These are phyloP conservation scores for Tribolium freemani DNA, from an alignment of 2,888 invertebrate species.

Conservation along the genomic window DNA sequence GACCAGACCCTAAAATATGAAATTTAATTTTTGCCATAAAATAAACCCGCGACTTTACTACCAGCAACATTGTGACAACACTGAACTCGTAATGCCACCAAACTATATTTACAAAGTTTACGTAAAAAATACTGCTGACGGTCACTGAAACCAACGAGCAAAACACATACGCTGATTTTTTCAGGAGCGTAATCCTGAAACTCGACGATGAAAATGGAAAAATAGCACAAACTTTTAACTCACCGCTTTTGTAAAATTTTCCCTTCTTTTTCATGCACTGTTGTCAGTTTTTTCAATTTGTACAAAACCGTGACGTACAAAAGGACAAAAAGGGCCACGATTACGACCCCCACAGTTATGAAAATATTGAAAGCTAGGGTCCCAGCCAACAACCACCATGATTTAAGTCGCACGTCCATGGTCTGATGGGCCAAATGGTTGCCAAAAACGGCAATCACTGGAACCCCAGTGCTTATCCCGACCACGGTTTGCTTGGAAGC, in stretches of 20 bases:
- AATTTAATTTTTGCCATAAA: neutral
- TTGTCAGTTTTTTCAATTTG: slow-evolving; percentile 73
- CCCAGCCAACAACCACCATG: slow-evolving; percentile 77
- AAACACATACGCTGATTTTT: slow-evolving; percentile 74
- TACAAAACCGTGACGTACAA: slow-evolving; percentile 78
- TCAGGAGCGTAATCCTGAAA: slow-evolving; percentile 74
- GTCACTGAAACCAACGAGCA: slow-evolving; percentile 73
- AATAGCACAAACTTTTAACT: slow-evolving; percentile 43
- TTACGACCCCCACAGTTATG: slow-evolving; percentile 77
- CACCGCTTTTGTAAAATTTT: slow-evolving; percentile 73
- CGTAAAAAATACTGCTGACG: slow-evolving; percentile 75
- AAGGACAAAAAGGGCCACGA: slow-evolving; percentile 77
- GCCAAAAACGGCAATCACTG: slow-evolving; percentile 76
- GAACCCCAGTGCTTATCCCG: slow-evolving; percentile 79
- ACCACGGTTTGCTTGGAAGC: slow-evolving; percentile 77
- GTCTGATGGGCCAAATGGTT: slow-evolving; percentile 78
- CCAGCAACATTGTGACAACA: slow-evolving; percentile 73
- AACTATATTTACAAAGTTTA: slow-evolving; percentile 72
- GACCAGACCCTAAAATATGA: slow-evolving; percentile 70
- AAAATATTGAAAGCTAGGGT: slow-evolving; percentile 77
- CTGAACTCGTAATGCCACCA: slow-evolving; percentile 74
- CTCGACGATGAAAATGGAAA: slow-evolving; percentile 1
- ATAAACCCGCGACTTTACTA: slow-evolving; percentile 64
- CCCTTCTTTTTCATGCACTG: slow-evolving; percentile 74
- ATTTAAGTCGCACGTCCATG: slow-evolving; percentile 71